Conservation (phyloP, 2,888 invertebrate species). For the Scaptodrosophila latifasciaeformis region DNA sequence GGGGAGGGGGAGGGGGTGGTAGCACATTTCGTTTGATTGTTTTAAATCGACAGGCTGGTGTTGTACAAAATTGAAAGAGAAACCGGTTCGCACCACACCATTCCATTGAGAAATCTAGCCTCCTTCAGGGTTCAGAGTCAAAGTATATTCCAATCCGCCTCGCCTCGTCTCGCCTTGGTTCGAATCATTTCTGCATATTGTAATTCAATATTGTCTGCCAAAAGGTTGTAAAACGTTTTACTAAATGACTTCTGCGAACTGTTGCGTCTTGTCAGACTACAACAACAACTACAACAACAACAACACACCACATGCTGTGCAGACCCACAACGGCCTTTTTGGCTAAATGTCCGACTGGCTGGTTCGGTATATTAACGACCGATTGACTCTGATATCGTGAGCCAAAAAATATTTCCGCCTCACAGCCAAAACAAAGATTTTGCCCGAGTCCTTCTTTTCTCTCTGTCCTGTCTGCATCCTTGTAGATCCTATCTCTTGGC, state of each 20-base stretch:
- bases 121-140: background rate
- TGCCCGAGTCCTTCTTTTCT: too few relatives aligned
- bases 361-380: constrained; percentile 18
- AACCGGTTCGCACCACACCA: constrained; percentile 48
- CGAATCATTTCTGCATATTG: constrained; percentile 42
- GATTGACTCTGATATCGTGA: constrained; percentile 56
- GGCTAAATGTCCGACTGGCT: constrained; percentile 28
- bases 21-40: constrained; percentile 41
- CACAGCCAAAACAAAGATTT: constrained; percentile 13
- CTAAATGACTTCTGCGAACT: constrained; percentile 68
- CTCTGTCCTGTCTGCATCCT: background rate
- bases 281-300: constrained; percentile 48
- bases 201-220: constrained; percentile 66
- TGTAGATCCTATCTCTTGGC: constrained; percentile 49
- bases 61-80: constrained; percentile 54
- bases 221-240: constrained; percentile 67
- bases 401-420: constrained; percentile 62
- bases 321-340: background rate
- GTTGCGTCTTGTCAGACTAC: constrained; percentile 35
- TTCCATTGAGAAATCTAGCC: constrained; percentile 52
- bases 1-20: too few relatives aligned
- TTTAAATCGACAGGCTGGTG: constrained; percentile 36
- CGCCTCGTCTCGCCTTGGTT: constrained; percentile 37
- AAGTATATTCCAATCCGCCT: constrained; percentile 30
- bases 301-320: constrained; percentile 57